Conservation (phyloP, 2,113 vertebrate genomes). For the Cochlearius cochlearius region DNA sequence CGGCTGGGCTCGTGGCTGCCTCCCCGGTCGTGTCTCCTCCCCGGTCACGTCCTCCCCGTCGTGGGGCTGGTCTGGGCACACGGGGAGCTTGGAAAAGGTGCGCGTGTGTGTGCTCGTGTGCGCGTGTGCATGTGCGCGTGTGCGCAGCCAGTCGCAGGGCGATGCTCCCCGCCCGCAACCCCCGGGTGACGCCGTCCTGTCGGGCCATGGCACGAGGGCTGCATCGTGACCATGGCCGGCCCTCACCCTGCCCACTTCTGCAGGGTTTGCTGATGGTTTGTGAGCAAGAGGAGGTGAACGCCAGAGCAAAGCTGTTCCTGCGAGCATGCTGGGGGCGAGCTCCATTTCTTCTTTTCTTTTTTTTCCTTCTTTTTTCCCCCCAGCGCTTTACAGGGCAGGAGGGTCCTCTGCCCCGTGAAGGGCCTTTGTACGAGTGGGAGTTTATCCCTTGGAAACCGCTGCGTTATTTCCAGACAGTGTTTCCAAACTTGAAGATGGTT, state of each 20-base stretch:
- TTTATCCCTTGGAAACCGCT: not conserved
- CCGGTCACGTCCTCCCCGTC: not conserved
- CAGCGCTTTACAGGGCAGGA: not conserved
- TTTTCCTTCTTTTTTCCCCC: not conserved
- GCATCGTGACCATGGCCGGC: not conserved
- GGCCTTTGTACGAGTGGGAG: too few species aligned
- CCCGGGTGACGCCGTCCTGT: accelerated
- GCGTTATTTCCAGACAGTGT: not conserved
- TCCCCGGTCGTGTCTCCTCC: not conserved
- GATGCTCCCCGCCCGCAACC: not conserved
- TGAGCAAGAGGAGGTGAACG: not conserved
- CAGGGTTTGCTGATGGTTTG: not conserved
- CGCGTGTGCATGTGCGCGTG: not conserved
- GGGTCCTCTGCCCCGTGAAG: not conserved
- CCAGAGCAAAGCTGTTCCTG: not conserved
- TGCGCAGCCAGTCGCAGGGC: not conserved
- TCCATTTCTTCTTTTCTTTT: not conserved
- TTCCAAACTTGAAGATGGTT: not conserved
- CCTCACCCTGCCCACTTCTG: not conserved
- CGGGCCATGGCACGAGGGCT: too few species aligned
- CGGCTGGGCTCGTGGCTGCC: accelerated
- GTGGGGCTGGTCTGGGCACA: not conserved
- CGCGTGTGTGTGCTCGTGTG: not conserved
- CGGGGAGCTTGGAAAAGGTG: not conserved
- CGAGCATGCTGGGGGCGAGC: not conserved